A percentile compares a stretch with the other conserved stretches of the same genome.
Conservation (phyloP, 2,888 invertebrate genomes). For the Gymnocheta viridis region DNA sequence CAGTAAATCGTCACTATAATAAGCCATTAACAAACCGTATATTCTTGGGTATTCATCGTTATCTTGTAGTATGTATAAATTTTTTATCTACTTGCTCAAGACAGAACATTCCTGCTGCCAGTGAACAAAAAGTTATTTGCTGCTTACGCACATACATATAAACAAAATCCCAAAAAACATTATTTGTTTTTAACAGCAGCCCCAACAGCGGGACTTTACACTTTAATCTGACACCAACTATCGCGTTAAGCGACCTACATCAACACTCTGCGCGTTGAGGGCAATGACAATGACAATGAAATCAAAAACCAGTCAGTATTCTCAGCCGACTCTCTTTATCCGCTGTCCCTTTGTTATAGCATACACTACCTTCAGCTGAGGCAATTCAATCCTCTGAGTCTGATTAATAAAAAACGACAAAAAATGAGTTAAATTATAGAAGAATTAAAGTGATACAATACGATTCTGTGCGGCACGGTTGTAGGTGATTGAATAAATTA, state of each 20-base stretch:
- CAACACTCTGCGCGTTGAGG: slow-evolving; percentile 72
- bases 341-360: slow-evolving; percentile 57
- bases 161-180: background rate
- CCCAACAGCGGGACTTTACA: slow-evolving; percentile 69
- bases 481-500: slow-evolving; percentile 77
- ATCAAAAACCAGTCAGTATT: slow-evolving; percentile 49
- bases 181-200: slow-evolving; percentile 48
- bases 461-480: slow-evolving; percentile 49
- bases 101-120: slow-evolving; percentile 4
- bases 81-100: slow-evolving; percentile 9
- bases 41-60: slow-evolving; percentile 43
- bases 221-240: slow-evolving; percentile 71
- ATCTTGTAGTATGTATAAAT: background rate
- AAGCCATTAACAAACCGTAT: slow-evolving; percentile 66
- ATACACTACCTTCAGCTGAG: slow-evolving; percentile 4
- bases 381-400: slow-evolving; percentile 44
- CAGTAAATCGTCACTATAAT: slow-evolving; percentile 72
- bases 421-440: slow-evolving; percentile 5
- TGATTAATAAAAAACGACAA: slow-evolving; percentile 27
- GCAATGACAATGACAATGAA: slow-evolving; percentile 69
- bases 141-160: too few species aligned
- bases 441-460: background rate
- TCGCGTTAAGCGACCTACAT: slow-evolving; percentile 61
- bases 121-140: background rate
- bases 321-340: slow-evolving; percentile 31